Evolutionary conservation across 2,797 vertebrate genomes (phyloP).

Genomic region (Gorsachius magnificus): DNA sequence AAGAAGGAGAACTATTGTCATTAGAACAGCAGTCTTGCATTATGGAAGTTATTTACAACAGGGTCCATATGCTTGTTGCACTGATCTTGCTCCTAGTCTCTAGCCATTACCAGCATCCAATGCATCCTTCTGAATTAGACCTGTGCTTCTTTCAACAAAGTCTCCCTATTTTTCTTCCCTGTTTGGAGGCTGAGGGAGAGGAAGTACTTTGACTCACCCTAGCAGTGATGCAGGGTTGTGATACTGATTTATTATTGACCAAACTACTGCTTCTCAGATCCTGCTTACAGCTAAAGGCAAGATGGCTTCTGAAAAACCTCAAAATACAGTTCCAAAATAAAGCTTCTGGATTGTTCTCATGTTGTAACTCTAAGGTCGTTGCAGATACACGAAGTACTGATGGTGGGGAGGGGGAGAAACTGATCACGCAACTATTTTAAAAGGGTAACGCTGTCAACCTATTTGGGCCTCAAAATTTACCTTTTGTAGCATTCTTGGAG

Average conservation of each 20-base stretch:
- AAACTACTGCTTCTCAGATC: not conserved
- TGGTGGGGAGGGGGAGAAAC: not conserved
- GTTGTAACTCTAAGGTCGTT: not conserved
- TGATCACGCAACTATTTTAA: not conserved
- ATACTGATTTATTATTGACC: not conserved
- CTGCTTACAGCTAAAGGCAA: not conserved
- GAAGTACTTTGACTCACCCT: not conserved
- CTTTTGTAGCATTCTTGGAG: not conserved
- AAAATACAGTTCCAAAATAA: not conserved
- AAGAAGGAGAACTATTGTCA: not conserved
- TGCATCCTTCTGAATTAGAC: not conserved
- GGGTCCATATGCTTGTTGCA: not conserved
- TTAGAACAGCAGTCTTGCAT: not conserved
- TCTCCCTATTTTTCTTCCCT: not conserved
- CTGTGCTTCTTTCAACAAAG: not conserved
- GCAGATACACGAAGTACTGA: not conserved
- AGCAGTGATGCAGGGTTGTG: not conserved
- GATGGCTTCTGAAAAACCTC: not conserved
- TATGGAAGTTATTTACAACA: not conserved
- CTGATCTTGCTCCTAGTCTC: conserved; percentile 23
- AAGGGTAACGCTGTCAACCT: not conserved
- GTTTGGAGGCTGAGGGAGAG: not conserved
- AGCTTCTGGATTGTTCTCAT: not conserved
- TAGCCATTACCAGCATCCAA: not conserved
- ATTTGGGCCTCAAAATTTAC: not conserved